Evolutionary conservation across 2,888 invertebrate species (phyloP), one percentile per base, ranked within the genome.

Genomic region (Yponomeuta sedellus): DNA sequence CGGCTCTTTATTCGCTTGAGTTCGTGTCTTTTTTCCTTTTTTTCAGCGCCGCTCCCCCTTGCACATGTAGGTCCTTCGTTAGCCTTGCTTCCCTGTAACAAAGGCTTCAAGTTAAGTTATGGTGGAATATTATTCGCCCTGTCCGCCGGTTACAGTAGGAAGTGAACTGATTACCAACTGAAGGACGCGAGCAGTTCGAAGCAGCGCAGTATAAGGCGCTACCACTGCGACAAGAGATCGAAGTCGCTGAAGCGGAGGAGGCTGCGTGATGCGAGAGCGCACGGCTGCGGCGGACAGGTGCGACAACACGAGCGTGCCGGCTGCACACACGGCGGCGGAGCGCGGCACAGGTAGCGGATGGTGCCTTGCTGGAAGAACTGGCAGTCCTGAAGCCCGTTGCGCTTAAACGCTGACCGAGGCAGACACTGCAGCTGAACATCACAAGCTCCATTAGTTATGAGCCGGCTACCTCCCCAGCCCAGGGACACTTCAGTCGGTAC

Each of bases 301-400:
- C 28, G 56, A 25, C 57, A 57, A 20, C 40, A 22, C 19, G 64
- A 39, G 20, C 39, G 44, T 76, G 86, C 88, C 80, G 90, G 89
- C 82, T 88, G 88, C 81, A 88, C 87, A 75, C 78, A 73, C 83
- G 44, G 44, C 62, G 83, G 77, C 68, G 81, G 83, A 68, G 80
- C 71, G 69, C 89, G 86, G 77, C 91, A 91, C 71, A 92, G 76
- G 77, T 92, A 91, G 72, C 92, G 88, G 71, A 91, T 86, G 66
- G 91, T 86, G 68, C 91, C 91, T 71, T 89, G 89, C 78, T 91
- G 89, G 81, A 90, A 89, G 82, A 80, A 91, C 80, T 91, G 89
- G 79, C 82, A 85, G 74, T 91, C 91, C 72, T 91, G 92, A 69
- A 92, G 80, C 56, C 91, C 92, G 75, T 92, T 92, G 66, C 91